phyloP scores from a whole-genome alignment of 1,140 invertebrate species.

The Lordiphosa clarofinis region DNA sequence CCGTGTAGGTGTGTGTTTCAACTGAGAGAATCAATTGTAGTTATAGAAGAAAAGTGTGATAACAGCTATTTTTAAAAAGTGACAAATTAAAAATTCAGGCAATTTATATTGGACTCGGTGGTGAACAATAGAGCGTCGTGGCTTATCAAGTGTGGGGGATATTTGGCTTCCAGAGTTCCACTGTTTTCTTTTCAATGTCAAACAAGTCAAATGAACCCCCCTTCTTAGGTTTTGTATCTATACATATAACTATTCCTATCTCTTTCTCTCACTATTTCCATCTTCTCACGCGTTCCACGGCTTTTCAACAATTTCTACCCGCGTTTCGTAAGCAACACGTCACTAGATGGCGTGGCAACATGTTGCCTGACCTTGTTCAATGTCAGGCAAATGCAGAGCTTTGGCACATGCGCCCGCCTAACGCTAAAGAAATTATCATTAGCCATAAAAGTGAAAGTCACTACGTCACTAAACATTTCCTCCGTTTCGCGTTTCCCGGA shows the following conservation, averaged over 20 bases:
- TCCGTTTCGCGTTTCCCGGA: slow-evolving; percentile 14
- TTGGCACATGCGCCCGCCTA: slow-evolving; percentile 43
- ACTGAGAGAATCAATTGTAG: slow-evolving; percentile 12
- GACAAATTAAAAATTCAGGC: too few relatives aligned
- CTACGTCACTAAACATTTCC: slow-evolving; percentile 36
- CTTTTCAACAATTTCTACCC: slow-evolving; percentile 28
- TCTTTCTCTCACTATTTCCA: slow-evolving; percentile 14
- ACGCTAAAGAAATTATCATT: slow-evolving; percentile 21
- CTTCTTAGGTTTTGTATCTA: slow-evolving; percentile 34
- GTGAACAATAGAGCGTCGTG: not conserved
- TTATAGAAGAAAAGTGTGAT: slow-evolving; percentile 6
- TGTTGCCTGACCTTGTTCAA: slow-evolving; percentile 73
- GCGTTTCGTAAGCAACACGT: slow-evolving; percentile 57
- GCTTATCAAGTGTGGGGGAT: not conserved
- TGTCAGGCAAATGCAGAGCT: slow-evolving; percentile 42
- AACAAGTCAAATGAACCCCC: slow-evolving; percentile 47
- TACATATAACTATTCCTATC: slow-evolving; percentile 19
- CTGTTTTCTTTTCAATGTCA: slow-evolving; percentile 62
- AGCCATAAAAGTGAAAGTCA: slow-evolving; percentile 60
- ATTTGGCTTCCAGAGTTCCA: slow-evolving; percentile 20
- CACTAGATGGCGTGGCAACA: slow-evolving; percentile 32
- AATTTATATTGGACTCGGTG: too few relatives aligned
- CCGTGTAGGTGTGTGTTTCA: slow-evolving; percentile 54
- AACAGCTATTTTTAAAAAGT: too few relatives aligned
- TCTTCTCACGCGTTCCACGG: slow-evolving; percentile 30